Conservation (phyloP, 1,140 invertebrate genomes). For the Medauroidea extradentata region DNA sequence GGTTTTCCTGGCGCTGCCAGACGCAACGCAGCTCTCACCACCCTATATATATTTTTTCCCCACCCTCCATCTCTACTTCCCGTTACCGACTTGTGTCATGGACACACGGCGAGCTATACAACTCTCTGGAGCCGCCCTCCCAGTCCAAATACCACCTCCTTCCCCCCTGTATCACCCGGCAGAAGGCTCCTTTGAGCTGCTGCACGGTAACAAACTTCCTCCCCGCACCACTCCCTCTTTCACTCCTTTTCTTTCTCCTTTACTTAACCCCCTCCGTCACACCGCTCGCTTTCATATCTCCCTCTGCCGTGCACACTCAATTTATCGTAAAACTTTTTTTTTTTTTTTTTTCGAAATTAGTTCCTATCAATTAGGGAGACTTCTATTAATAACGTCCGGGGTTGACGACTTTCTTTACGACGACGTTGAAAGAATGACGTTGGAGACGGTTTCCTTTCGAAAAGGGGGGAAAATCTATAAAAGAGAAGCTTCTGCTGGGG, state of each 20-base stretch:
- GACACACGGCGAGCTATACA: constrained; percentile 3
- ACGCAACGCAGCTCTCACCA: constrained; percentile 38
- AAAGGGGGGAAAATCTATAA: not conserved
- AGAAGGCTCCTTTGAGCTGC: constrained; percentile 39
- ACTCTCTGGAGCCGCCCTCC: constrained; percentile 8
- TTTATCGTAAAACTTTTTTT: too few relatives aligned
- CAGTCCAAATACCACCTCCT: constrained; percentile 5
- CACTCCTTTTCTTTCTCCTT: too few relatives aligned
- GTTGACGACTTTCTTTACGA: too few relatives aligned
- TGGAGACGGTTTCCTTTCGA: not conserved
- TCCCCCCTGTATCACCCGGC: not conserved
- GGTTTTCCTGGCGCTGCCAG: constrained; percentile 32
- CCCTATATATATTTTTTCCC: constrained; percentile 25
- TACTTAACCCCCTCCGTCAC: too few relatives aligned
- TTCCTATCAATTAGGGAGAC: too few relatives aligned
- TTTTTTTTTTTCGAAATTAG: too few relatives aligned
- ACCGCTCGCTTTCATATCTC: too few relatives aligned
- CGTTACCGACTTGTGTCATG: constrained; percentile 16
- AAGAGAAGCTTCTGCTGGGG: not conserved
- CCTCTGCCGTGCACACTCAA: too few relatives aligned
- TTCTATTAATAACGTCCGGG: too few relatives aligned
- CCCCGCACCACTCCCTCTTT: too few relatives aligned
- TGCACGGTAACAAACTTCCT: constrained; percentile 31
- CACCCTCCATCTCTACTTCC: not conserved
- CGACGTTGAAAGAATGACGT: not conserved